Base-by-base conservation (phyloP, 1,140 invertebrate genomes). In the Rhynchophorus ferrugineus region DNA sequence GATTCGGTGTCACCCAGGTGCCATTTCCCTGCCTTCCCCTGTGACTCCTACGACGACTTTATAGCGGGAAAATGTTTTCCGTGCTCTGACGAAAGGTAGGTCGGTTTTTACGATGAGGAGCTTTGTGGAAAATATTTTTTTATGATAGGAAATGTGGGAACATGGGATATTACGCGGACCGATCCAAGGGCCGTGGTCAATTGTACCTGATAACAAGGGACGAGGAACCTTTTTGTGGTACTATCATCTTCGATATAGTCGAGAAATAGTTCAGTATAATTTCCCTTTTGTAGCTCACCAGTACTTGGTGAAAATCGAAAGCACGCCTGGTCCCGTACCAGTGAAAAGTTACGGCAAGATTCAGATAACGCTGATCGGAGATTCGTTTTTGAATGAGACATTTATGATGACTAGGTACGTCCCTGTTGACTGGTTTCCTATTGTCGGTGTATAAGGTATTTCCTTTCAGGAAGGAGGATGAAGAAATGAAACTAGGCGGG, bases 151-250 rank as follows among this genome's bases (percentile, higher is more conserved):
- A 67, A 1, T 95, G 92, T 67, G 88, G 88, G 9, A 86, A 89
- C 63, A 95, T 97, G 92, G 93, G 93, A 1, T 95, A 91, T 71
- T 92, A 93, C 68, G 89, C 92, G 2, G 85, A 94, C 68, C 71
- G 80, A 5, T 86, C 86, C 0, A 77, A 79, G 2, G 89, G 85
- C 0, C 72, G 89, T 14, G 90, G 91, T 0, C 82, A 87, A 54
- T 74, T 93, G 0, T 95, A 90, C 64, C 69, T 95, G 11, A 73
- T 92, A 0, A 95, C 91, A 0, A 77, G 91, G 56, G 89, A 95
- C 49, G 89, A 91, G 61, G 90, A 94, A 67, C 91, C 91, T 0
- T 94, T 94, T 68, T 94, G 91, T 71, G 89, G 84, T 86, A 73
- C n/a, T n/a, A n/a, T n/a, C n/a, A n/a, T n/a, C n/a, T n/a, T n/a